Evolutionary conservation across 2,797 vertebrate species (phyloP).

Genomic region (Acipenser oxyrinchus): DNA sequence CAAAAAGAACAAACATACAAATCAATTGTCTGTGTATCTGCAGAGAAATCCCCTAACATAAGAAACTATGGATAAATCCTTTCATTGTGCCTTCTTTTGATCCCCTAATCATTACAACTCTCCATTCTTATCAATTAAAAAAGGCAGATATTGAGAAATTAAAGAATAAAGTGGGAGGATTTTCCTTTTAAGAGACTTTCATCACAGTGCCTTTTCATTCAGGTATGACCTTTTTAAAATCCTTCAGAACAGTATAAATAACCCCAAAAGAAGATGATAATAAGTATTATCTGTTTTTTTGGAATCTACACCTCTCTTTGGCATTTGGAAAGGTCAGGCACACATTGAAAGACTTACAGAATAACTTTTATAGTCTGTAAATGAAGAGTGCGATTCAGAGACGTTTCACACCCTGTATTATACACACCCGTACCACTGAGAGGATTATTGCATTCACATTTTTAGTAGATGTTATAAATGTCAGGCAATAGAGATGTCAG

Average conservation of each 20-base stretch:
- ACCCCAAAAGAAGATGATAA: conserved; percentile 36
- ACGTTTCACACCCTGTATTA: too few species aligned
- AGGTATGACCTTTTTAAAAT: conserved; percentile 37
- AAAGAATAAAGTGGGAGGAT: conserved; percentile 21
- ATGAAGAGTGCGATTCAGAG: too few species aligned
- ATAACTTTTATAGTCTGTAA: too few species aligned
- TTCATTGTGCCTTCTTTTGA: not conserved
- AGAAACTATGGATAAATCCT: too few species aligned
- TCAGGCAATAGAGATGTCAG: too few species aligned
- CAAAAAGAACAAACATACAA: conserved; percentile 12
- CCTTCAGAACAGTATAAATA: conserved; percentile 33
- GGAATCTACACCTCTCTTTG: conserved; percentile 37
- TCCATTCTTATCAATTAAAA: not conserved
- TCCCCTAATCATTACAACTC: conserved; percentile 1
- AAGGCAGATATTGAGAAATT: not conserved
- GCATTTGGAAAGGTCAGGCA: conserved; percentile 46
- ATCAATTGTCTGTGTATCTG: too few species aligned
- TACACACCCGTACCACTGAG: too few species aligned
- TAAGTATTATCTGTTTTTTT: conserved; percentile 31
- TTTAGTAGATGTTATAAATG: too few species aligned
- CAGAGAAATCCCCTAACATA: too few species aligned
- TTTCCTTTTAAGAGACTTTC: conserved; percentile 24
- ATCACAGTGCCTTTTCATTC: conserved; percentile 29
- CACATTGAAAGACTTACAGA: conserved; percentile 27
- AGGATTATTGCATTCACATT: too few species aligned